A percentile compares a stretch with the other conserved stretches of the same genome.
These are phyloP conservation scores for Eristalis arbustorum DNA, from an alignment of 2,888 invertebrate genomes.

Conservation along the genomic window DNA sequence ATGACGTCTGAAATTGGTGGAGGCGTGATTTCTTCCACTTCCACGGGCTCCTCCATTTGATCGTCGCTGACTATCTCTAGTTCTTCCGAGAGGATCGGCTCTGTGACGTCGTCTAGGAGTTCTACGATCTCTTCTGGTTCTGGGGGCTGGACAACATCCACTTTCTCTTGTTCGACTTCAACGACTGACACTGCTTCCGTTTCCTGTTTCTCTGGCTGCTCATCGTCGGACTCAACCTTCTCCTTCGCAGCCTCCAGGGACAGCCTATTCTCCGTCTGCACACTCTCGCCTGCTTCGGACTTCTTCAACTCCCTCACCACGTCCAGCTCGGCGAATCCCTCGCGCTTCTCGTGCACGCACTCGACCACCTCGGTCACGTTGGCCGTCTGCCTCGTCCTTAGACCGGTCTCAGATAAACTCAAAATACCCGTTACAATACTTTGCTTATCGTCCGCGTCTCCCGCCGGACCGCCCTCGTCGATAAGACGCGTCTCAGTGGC, in stretches of 20 bases:
- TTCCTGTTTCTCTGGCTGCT: neutral
- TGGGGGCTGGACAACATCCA: neutral
- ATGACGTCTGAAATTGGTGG: conserved; percentile 10
- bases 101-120: neutral
- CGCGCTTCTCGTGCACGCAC: conserved; percentile 75
- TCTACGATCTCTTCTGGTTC: neutral
- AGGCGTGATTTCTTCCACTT: neutral
- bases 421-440: conserved; percentile 79
- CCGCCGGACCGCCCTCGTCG: conserved; percentile 61
- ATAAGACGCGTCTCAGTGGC: conserved; percentile 77
- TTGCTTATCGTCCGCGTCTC: conserved; percentile 78
- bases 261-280: conserved; percentile 53
- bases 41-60: neutral
- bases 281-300: neutral
- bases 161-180: neutral
- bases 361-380: conserved; percentile 74
- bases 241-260: conserved; percentile 20
- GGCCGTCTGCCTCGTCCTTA: conserved; percentile 74
- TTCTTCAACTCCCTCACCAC: conserved; percentile 59
- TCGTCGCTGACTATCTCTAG: neutral
- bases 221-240: neutral
- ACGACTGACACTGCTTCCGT: neutral
- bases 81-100: neutral
- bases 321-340: conserved; percentile 74
- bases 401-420: conserved; percentile 80